Evolutionary conservation across 2,113 vertebrate genomes (phyloP), one percentile per base, ranked within the genome.

Genomic region (Sporophila hypoxantha): DNA sequence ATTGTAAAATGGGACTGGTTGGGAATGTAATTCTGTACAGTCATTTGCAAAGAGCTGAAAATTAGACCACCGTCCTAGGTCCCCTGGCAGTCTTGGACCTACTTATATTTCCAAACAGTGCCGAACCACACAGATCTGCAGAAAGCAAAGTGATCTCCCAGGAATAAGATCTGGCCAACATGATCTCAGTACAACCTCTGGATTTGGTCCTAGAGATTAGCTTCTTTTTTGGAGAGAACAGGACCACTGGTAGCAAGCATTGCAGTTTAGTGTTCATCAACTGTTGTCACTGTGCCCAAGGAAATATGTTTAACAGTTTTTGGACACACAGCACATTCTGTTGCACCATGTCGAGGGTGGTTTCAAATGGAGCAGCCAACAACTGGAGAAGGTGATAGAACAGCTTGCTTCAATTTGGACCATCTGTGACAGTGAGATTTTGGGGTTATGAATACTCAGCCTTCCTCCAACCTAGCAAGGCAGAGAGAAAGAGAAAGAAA

Each of bases 371-470:
- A 94, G 60, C 19, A 4, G 87, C 82, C 88, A 94, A 80, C 92
- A 93, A 92, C 76, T 92, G 80, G 79, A 92, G 69, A 89, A 92
- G 92, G 88, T 87, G 85, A 87, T 57, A 77, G 55, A 95, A 92
- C 89, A 95, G 85, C 87, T 94, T 92, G 91, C 89, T 92, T 93
- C 82, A 94, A 91, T 93, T 93, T 93, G 79, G 49, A 92, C 85
- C 87, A 85, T 95, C 87, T 91, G 91, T 81, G 55, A 57, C 82
- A 73, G 49, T 83, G 87, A 94, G 87, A 87, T 91, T 93, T 92
- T 71, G 87, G 85, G 79, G 73, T 80, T 94, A 83, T 85, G 91
- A 91, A 87, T 88, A 87, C 26, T n/a, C 79, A 80, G 65, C 68
- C 61, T 87, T 93, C 37, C 41, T 93, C 65, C 73, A 92, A 34